Percentiles rank a stretch among this genome's conserved stretches.
Conservation (phyloP, 1,140 invertebrate genomes). For the Himalopsyche phryganea region DNA sequence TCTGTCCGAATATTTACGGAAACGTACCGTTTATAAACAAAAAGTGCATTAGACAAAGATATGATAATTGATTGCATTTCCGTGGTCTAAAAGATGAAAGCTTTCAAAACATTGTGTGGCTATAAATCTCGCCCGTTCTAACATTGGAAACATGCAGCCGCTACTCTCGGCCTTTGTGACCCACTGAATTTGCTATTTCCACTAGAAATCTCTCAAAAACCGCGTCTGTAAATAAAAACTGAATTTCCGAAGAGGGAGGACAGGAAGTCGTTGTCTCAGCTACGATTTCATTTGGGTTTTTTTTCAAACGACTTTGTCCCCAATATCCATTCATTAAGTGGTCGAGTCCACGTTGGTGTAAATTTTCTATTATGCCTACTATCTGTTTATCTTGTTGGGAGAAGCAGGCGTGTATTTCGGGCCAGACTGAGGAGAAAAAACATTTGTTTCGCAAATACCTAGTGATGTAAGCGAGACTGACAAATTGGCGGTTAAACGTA, state of each 20-base stretch:
- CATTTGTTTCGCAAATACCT: slow-evolving; percentile 13
- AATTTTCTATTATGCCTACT: background rate
- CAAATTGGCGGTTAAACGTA: too few species aligned
- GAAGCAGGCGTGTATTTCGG: slow-evolving; percentile 9
- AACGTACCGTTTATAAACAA: too few species aligned
- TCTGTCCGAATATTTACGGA: too few species aligned
- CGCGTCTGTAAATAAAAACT: slow-evolving; percentile 10
- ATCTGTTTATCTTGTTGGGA: slow-evolving; percentile 7
- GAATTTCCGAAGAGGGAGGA: slow-evolving; percentile 14
- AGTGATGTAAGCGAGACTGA: slow-evolving; percentile 2
- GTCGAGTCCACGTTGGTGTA: background rate
- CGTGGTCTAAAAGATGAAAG: too few species aligned
- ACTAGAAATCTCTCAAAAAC: slow-evolving; percentile 4
- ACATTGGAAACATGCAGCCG: too few species aligned
- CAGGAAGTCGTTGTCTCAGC: slow-evolving; percentile 23
- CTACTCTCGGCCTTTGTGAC: too few species aligned
- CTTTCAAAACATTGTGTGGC: too few species aligned
- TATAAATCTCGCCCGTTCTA: too few species aligned
- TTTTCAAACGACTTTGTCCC: slow-evolving; percentile 28
- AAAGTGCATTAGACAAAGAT: too few species aligned
- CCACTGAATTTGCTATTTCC: slow-evolving; percentile 20
- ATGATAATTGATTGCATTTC: too few species aligned
- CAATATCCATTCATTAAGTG: slow-evolving; percentile 28
- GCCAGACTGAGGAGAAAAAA: background rate
- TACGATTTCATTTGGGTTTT: slow-evolving; percentile 16